Evolutionary conservation across 1,140 invertebrate genomes (phyloP), one percentile per base, ranked within the genome.

Genomic region (Drosophila erecta): DNA sequence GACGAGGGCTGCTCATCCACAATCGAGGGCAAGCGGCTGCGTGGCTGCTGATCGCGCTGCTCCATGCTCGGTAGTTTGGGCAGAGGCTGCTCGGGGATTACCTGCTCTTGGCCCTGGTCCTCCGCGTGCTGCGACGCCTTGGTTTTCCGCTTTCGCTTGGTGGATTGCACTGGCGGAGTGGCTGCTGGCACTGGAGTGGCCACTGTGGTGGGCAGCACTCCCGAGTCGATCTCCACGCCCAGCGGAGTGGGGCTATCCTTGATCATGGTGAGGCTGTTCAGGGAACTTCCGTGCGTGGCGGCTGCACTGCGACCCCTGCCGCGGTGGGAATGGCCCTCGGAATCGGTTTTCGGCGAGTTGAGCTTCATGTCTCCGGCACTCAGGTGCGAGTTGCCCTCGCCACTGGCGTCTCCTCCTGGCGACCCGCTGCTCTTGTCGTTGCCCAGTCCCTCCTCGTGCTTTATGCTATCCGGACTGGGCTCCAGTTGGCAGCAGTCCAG

Each of bases 401-500:
- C 92, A 33, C 92, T 78, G 37, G 94, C 94, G 92, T 97, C 96
- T n/a, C 95, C 95, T 85, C 96, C 96, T 1, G 96, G 96, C 2
- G 96, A 97, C 40, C 96, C 96, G 85, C 97, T 96, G 86, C 97
- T 97, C 30, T 96, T 96, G 90, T 97, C 96, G 40, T 95, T 95
- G n/a, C 94, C 94, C 4, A 95, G 93, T 4, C 84, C 84, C 80
- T 97, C 96, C 93, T 97, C 96, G 67, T 96, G 93, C 87, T 97
- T 97, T 46, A 95, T 95, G 74, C 95, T 94, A 91, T 95, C 95
- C 17, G 95, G 95, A 64, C 94, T 95, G 69, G 96, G 96, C 87
- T 97, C 96, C 85, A 98, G 92, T 93, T 98, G 98, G 91, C 97
- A 98, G 87, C 96, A 96, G 92, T 98, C 98, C 95, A 98, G 96